A percentile compares a stretch with the other conserved stretches of the same genome.
Conservation (phyloP, 23 tunicate species). For the Halocynthia roretzi region DNA sequence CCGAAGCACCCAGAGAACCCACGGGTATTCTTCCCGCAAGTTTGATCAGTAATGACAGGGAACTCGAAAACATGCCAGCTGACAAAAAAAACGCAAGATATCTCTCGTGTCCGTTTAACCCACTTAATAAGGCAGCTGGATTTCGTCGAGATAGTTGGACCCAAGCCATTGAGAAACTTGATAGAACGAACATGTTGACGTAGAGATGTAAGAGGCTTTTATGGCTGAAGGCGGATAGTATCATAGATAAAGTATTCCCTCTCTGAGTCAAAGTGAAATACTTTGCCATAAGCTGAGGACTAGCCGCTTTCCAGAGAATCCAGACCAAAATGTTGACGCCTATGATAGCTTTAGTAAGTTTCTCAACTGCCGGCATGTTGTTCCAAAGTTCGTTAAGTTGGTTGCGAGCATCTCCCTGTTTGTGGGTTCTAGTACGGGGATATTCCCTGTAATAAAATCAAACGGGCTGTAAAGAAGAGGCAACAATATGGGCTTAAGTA, state of each 20-base stretch:
- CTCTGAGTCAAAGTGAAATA: slow-evolving; percentile 10
- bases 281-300: slow-evolving; percentile 8
- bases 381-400: slow-evolving; percentile 9
- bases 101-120: slow-evolving; percentile 25
- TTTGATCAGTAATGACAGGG: slow-evolving; percentile 25
- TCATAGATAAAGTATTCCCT: slow-evolving; percentile 9
- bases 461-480: too few relatives aligned
- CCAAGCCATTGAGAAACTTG: slow-evolving; percentile 49
- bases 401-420: background rate
- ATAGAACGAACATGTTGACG: slow-evolving; percentile 48
- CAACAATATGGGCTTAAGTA: too few relatives aligned
- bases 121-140: background rate
- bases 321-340: slow-evolving; percentile 14
- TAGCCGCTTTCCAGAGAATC: slow-evolving; percentile 6
- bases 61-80: slow-evolving; percentile 35
- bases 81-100: slow-evolving; percentile 40
- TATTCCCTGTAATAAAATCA: too few relatives aligned
- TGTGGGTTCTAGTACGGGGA: background rate
- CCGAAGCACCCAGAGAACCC: slow-evolving; percentile 33
- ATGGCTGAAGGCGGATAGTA: slow-evolving; percentile 53
- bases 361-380: slow-evolving; percentile 11
- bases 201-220: slow-evolving; percentile 30
- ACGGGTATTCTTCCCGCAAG: slow-evolving; percentile 4
- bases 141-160: slow-evolving; percentile 3
- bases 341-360: slow-evolving; percentile 9